These are phyloP conservation scores for Saccostrea echinata DNA, from an alignment of 1,140 invertebrate genomes.

Conservation along the genomic window DNA sequence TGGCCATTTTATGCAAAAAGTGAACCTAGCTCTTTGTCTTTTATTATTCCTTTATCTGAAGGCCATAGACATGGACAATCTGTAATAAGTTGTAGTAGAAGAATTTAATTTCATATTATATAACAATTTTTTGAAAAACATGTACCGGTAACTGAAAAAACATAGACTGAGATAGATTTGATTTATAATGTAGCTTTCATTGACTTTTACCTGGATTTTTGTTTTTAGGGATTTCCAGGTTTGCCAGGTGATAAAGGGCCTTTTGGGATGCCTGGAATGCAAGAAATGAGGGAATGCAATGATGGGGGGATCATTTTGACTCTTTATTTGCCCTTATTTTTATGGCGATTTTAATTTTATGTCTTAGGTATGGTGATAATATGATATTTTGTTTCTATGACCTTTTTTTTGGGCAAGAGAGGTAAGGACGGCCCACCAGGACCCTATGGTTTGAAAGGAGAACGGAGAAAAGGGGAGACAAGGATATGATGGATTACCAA, in stretches of 20 bases:
- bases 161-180: background rate
- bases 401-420: constrained; percentile 65
- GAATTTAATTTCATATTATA: no score
- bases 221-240: constrained; percentile 23
- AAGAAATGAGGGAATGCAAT: constrained; percentile 52
- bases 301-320: no score
- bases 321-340: background rate
- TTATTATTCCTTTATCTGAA: background rate
- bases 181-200: background rate
- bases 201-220: background rate
- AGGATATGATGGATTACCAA: background rate
- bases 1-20: no score
- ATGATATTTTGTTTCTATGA: background rate
- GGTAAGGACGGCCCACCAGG: constrained; percentile 83
- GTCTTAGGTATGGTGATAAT: background rate
- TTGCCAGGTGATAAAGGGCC: constrained; percentile 32
- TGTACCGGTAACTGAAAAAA: background rate
- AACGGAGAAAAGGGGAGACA: background rate
- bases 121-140: no score
- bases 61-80: background rate
- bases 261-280: constrained; percentile 1
- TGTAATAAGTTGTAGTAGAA: no score
- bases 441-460: constrained; percentile 55
- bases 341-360: background rate
- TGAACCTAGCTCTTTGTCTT: no score